phyloP scores from a whole-genome alignment of 2,113 vertebrate genomes.

The Marmota monax region DNA sequence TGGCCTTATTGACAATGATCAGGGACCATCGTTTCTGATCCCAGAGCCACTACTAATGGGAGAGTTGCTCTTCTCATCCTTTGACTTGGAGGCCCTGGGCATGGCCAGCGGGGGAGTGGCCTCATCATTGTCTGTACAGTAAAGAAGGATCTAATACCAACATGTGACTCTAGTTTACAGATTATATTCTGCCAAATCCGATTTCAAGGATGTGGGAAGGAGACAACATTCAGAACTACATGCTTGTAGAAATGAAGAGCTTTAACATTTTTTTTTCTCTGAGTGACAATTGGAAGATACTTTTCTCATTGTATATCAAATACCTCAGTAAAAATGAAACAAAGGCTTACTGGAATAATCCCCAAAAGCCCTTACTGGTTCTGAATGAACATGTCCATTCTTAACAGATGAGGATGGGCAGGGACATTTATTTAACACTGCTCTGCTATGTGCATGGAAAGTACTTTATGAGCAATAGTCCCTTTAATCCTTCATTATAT shows the following conservation, averaged over 20 bases:
- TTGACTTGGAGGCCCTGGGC: not conserved
- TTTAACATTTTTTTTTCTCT: not conserved
- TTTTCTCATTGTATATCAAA: not conserved
- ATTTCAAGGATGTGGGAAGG: conserved; percentile 36
- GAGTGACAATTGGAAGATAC: not conserved
- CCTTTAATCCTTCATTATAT: not conserved
- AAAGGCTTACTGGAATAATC: conserved; percentile 25
- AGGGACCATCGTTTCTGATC: conserved; percentile 49
- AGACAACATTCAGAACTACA: conserved; percentile 4
- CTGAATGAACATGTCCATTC: not conserved
- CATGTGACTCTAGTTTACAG: not conserved
- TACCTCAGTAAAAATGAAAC: conserved; percentile 45
- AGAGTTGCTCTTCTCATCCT: not conserved
- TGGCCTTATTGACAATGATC: not conserved
- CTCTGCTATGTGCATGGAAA: not conserved
- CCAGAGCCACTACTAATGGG: conserved; percentile 21
- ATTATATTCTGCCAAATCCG: conserved; percentile 50
- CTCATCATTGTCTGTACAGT: not conserved
- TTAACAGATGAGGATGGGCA: not conserved
- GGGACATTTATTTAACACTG: not conserved
- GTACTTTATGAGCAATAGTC: not conserved
- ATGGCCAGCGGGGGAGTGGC: not conserved
- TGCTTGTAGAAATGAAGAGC: conserved; percentile 30
- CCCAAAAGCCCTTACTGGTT: not conserved
- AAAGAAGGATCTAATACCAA: not conserved